Conservation (phyloP, 1,140 invertebrate genomes). For the Rhagoletis zephyria region DNA sequence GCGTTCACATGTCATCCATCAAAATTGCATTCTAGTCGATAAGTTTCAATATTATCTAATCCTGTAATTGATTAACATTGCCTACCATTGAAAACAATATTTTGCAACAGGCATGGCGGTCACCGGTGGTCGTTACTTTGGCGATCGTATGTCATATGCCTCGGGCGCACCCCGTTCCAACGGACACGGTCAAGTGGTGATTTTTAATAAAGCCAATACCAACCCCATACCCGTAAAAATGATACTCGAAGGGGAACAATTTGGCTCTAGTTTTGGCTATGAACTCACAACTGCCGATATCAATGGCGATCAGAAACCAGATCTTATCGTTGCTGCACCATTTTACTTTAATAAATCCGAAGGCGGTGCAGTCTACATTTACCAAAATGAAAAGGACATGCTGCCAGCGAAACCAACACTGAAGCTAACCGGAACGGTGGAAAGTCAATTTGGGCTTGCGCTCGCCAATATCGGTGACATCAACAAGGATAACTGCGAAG, state of each 20-base stretch:
- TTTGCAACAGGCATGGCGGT: slow-evolving; percentile 82
- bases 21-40: no score
- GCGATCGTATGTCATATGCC: slow-evolving; percentile 80
- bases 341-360: slow-evolving; percentile 87
- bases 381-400: slow-evolving; percentile 78
- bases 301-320: slow-evolving; percentile 89
- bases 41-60: no score
- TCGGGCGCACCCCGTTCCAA: slow-evolving; percentile 89
- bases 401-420: slow-evolving; percentile 76
- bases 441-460: slow-evolving; percentile 90
- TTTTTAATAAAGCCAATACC: slow-evolving; percentile 80
- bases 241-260: slow-evolving; percentile 86
- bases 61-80: background rate
- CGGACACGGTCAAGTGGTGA: slow-evolving; percentile 88
- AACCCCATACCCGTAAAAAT: slow-evolving; percentile 79
- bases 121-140: slow-evolving; percentile 85
- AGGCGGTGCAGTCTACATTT: slow-evolving; percentile 93
- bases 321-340: slow-evolving; percentile 91
- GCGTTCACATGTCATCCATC: no score
- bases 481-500: slow-evolving; percentile 91
- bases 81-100: background rate
- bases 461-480: slow-evolving; percentile 90
- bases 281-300: slow-evolving; percentile 87
- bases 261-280: slow-evolving; percentile 91
- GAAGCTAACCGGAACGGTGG: slow-evolving; percentile 81